phyloP scores from a whole-genome alignment of 1,140 invertebrate species.

The Drosophila subobscura region DNA sequence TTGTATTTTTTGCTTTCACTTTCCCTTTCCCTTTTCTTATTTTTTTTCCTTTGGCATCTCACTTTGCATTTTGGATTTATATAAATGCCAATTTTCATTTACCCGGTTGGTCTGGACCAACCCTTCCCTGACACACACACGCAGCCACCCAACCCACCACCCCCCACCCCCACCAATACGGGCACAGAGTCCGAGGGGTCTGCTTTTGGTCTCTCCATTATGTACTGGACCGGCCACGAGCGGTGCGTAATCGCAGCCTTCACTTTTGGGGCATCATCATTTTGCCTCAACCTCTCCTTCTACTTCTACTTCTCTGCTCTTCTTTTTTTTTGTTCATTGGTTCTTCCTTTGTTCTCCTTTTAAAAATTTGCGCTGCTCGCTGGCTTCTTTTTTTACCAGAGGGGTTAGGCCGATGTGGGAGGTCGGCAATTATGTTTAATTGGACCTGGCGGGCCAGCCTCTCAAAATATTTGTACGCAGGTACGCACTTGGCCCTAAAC shows the following conservation, averaged over 20 bases:
- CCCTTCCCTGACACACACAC: constrained; percentile 39
- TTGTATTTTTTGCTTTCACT: not conserved
- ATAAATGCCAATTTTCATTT: constrained; percentile 80
- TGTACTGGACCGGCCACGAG: constrained; percentile 33
- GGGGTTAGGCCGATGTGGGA: constrained; percentile 3
- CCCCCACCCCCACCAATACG: too few relatives aligned
- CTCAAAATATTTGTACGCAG: constrained; percentile 44
- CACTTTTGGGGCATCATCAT: constrained; percentile 29
- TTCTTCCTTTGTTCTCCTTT: constrained; percentile 22
- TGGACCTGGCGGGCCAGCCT: constrained; percentile 67
- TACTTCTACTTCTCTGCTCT: not conserved
- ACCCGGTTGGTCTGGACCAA: constrained; percentile 47
- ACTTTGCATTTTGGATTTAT: constrained; percentile 68
- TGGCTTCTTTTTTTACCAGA: not conserved
- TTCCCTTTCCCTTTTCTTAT: constrained; percentile 41
- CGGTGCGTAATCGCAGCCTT: constrained; percentile 25
- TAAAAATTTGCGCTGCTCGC: constrained; percentile 10
- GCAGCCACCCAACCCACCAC: not conserved
- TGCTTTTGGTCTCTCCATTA: constrained; percentile 9
- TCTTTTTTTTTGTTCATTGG: constrained; percentile 1
- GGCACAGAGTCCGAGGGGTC: constrained; percentile 6
- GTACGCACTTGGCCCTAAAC: constrained; percentile 40
- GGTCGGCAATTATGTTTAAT: constrained; percentile 73
- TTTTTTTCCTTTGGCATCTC: constrained; percentile 16
- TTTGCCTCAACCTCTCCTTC: constrained; percentile 4